Conservation (phyloP, 2,888 invertebrate genomes). For the Aporophyla lueneburgensis region DNA sequence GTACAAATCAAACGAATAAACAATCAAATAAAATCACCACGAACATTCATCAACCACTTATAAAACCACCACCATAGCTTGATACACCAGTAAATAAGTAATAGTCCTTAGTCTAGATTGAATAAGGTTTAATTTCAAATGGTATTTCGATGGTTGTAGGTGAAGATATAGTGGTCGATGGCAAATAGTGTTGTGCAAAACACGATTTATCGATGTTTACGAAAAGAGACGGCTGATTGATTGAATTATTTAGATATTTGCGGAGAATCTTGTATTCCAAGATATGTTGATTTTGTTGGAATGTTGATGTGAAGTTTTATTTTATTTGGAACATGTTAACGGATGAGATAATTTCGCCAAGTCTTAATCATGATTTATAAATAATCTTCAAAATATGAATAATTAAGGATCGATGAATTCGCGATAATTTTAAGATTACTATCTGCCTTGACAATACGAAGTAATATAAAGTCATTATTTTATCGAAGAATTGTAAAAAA, state of each 20-base stretch:
- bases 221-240: slow-evolving; percentile 36
- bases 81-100: slow-evolving; percentile 11
- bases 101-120: not conserved
- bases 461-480: slow-evolving; percentile 15
- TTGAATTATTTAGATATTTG: slow-evolving; percentile 60
- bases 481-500: slow-evolving; percentile 14
- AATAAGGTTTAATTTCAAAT: slow-evolving; percentile 40
- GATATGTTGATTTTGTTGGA: slow-evolving; percentile 41
- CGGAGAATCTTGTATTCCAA: slow-evolving; percentile 19
- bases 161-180: slow-evolving; percentile 34
- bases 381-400: not conserved
- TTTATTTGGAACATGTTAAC: slow-evolving; percentile 38
- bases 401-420: not conserved
- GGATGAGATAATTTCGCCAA: slow-evolving; percentile 18
- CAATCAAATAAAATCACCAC: slow-evolving; percentile 87
- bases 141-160: not conserved
- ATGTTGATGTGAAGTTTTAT: slow-evolving; percentile 36
- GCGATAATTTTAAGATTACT: not conserved
- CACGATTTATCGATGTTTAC: slow-evolving; percentile 62
- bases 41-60: slow-evolving; percentile 84
- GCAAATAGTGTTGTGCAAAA: slow-evolving; percentile 59
- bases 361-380: slow-evolving; percentile 19
- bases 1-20: slow-evolving; percentile 85
- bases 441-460: slow-evolving; percentile 13
- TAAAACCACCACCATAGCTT: slow-evolving; percentile 62